These are phyloP conservation scores for Mesorhabditis belari DNA, from an alignment of 2,888 invertebrate genomes.

Conservation along the genomic window DNA sequence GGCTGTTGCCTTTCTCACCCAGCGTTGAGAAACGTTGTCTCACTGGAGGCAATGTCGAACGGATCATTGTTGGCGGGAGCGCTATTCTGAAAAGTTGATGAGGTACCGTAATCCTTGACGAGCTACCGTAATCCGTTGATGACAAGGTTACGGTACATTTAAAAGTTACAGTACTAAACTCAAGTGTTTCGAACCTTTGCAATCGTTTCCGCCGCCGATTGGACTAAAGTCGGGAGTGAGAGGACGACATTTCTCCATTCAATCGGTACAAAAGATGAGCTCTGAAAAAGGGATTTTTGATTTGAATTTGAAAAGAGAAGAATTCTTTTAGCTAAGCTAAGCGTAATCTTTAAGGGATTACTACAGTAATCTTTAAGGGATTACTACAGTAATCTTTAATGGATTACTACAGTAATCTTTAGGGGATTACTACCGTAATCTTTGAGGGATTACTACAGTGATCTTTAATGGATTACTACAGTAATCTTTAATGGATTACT, in stretches of 20 bases:
- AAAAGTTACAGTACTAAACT: not conserved
- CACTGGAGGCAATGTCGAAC: not conserved
- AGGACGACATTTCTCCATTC: conserved; percentile 35
- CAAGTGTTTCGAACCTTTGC: conserved; percentile 1
- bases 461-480: too few species aligned
- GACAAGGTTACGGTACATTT: not conserved
- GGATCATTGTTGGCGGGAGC: not conserved
- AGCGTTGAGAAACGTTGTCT: conserved; percentile 2
- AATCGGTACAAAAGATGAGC: conserved; percentile 36
- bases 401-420: too few species aligned
- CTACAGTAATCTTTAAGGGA: too few species aligned
- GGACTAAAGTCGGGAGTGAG: conserved; percentile 34
- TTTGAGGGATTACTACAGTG: too few species aligned
- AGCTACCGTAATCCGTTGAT: too few species aligned
- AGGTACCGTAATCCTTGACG: too few species aligned
- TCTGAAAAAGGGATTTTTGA: conserved; percentile 12
- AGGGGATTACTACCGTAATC: too few species aligned
- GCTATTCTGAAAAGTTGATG: not conserved
- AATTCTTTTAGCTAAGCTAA: too few species aligned
- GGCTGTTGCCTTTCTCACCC: not conserved
- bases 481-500: too few species aligned
- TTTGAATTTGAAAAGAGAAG: not conserved
- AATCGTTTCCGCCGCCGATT: conserved; percentile 26
- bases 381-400: too few species aligned
- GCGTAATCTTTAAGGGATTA: too few species aligned